phyloP scores from a whole-genome alignment of 2,113 vertebrate species.

The Candoia aspera region DNA sequence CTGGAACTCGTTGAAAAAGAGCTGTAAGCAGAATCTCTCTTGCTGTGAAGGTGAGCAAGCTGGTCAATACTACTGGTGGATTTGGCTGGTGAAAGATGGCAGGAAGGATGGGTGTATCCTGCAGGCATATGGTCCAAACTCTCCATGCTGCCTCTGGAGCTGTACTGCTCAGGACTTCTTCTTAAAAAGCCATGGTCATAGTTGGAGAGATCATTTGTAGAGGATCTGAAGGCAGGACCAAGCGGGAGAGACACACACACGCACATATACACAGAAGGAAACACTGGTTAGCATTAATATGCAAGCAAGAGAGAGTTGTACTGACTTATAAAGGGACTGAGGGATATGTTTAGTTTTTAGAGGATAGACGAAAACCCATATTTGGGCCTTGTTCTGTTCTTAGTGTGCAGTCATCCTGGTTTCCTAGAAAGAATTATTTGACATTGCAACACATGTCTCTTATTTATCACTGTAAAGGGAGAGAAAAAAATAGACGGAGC shows the following conservation, averaged over 20 bases:
- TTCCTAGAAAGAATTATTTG: conserved; percentile 63
- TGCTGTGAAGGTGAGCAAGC: conserved; percentile 87
- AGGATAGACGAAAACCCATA: conserved; percentile 71
- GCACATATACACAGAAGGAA: conserved; percentile 1
- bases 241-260: conserved; percentile 13
- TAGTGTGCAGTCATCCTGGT: conserved; percentile 67
- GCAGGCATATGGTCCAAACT: conserved; percentile 85
- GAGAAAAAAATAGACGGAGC: conserved; percentile 34
- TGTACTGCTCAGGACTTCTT: conserved; percentile 92
- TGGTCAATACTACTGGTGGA: conserved; percentile 94
- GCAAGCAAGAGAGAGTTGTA: conserved; percentile 31
- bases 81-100: conserved; percentile 88
- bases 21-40: conserved; percentile 95
- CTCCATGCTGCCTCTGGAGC: conserved; percentile 96
- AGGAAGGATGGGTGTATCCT: conserved; percentile 78
- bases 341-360: conserved; percentile 73
- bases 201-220: conserved; percentile 87
- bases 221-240: conserved; percentile 77
- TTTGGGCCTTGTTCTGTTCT: conserved; percentile 72
- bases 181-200: conserved; percentile 85
- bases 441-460: conserved; percentile 69
- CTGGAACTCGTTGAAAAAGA: conserved; percentile 96
- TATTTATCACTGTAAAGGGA: conserved; percentile 60
- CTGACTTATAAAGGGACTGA: conserved; percentile 70
- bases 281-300: conserved; percentile 37